Conservation (phyloP, 1,140 invertebrate genomes). For the Tribolium madens region DNA sequence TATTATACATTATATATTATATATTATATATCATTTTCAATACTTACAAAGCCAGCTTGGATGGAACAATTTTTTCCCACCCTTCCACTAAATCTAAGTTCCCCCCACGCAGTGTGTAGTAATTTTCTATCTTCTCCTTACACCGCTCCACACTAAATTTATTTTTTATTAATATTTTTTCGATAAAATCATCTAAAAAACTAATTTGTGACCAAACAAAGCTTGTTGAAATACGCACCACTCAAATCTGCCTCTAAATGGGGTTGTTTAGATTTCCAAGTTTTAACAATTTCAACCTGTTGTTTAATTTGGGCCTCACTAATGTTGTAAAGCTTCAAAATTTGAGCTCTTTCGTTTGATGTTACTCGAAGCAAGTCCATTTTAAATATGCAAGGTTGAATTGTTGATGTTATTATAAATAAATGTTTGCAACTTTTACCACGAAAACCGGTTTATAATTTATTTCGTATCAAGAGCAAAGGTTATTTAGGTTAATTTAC, state of each 20-base stretch:
- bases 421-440: too few species aligned
- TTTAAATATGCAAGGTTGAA: not conserved
- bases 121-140: constrained; percentile 39
- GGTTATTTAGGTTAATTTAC: too few species aligned
- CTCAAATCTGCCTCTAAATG: not conserved
- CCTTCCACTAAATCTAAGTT: constrained; percentile 1
- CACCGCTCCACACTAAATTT: constrained; percentile 37
- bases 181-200: constrained; percentile 31
- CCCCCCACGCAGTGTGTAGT: constrained; percentile 1
- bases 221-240: not conserved
- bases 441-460: too few species aligned
- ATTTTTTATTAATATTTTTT: constrained; percentile 34
- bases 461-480: too few species aligned
- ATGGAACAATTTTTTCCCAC: constrained; percentile 26
- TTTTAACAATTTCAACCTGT: not conserved
- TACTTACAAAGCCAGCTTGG: constrained; percentile 13
- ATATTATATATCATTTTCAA: too few species aligned
- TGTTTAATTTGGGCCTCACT: not conserved
- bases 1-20: too few species aligned
- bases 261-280: not conserved
- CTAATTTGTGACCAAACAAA: not conserved
- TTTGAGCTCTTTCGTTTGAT: not conserved
- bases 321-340: constrained; percentile 6
- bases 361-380: constrained; percentile 7
- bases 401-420: too few species aligned